Conservation (phyloP, 2,113 vertebrate species). For the Mormyrus lacerda region DNA sequence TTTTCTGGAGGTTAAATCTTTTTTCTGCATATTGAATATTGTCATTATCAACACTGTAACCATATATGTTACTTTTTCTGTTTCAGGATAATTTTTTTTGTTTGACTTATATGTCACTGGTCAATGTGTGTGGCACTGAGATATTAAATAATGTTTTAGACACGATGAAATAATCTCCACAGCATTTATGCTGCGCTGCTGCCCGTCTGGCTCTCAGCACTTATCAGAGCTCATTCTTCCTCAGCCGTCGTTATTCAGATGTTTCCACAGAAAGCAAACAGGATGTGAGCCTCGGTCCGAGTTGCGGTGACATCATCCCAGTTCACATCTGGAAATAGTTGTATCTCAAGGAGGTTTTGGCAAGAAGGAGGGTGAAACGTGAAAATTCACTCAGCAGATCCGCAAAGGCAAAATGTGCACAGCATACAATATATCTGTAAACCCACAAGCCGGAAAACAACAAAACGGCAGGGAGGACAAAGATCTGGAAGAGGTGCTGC, state of each 20-base stretch:
- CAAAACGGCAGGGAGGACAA: background rate
- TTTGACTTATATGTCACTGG: background rate
- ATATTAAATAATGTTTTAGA: background rate
- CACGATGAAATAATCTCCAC: background rate
- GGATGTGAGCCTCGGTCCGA: background rate
- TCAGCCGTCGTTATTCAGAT: background rate
- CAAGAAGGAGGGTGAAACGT: background rate
- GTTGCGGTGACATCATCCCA: constrained; percentile 18
- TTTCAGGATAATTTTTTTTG: background rate
- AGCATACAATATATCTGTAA: background rate
- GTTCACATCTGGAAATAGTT: constrained; percentile 21
- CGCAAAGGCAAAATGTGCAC: constrained; percentile 5
- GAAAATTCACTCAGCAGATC: constrained; percentile 19
- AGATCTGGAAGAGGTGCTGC: background rate
- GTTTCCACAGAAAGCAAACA: constrained; percentile 18
- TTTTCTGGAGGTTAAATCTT: background rate
- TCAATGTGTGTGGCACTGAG: background rate
- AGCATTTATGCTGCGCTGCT: background rate
- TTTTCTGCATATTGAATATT: background rate
- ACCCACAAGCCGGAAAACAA: background rate
- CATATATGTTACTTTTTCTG: background rate
- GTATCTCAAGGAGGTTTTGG: background rate
- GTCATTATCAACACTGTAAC: background rate
- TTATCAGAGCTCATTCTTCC: constrained; percentile 10
- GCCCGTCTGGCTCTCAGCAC: background rate